Evolutionary conservation across 2,797 vertebrate species (phyloP).

Genomic region (Meriones psammophilus): DNA sequence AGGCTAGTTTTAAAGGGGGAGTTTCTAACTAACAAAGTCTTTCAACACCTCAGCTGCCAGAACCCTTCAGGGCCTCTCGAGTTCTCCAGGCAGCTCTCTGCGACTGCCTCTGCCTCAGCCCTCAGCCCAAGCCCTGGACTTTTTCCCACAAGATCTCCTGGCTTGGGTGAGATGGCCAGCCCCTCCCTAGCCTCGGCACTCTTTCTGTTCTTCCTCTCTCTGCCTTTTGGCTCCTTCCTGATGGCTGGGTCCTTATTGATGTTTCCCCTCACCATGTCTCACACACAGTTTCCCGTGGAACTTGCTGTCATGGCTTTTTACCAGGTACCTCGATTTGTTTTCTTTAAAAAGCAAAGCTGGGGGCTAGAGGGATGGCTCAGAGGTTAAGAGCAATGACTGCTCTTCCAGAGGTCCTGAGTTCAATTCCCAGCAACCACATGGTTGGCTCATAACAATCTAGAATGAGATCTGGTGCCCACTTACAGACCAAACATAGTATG

Average conservation of each 20-base stretch:
- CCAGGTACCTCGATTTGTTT: neutral
- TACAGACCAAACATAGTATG: too few relatives aligned
- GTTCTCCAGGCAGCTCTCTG: conserved; percentile 53
- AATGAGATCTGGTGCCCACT: too few relatives aligned
- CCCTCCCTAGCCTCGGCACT: neutral
- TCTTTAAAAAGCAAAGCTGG: neutral
- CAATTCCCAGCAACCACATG: too few relatives aligned
- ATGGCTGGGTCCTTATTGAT: neutral
- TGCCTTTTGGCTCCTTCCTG: neutral
- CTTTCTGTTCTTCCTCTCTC: neutral
- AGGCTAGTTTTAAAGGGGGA: neutral
- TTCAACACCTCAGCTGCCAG: neutral
- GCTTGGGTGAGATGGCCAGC: neutral
- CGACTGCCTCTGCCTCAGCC: neutral
- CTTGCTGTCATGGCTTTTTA: neutral
- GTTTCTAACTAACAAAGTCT: neutral
- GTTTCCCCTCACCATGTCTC: neutral
- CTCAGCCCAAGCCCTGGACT: neutral
- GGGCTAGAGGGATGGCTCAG: too few relatives aligned
- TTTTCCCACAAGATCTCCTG: neutral
- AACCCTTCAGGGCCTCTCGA: neutral
- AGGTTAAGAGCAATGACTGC: too few relatives aligned
- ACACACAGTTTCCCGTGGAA: neutral
- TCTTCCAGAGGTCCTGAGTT: too few relatives aligned
- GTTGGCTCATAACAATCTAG: too few relatives aligned